Conservation (phyloP, 2,888 invertebrate species). For the Diogma glabrata region DNA sequence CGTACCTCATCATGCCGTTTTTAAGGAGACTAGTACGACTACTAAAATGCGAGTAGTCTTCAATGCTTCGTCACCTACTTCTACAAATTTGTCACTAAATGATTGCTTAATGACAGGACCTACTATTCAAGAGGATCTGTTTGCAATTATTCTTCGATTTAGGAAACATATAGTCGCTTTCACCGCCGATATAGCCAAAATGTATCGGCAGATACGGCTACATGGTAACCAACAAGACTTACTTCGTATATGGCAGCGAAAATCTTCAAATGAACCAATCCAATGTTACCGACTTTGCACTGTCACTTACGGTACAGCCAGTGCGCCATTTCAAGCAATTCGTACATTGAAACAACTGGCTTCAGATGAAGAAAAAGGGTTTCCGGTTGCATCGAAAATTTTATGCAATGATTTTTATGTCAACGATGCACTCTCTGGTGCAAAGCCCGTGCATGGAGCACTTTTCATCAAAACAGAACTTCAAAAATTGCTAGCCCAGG, state of each 20-base stretch:
- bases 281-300: too few relatives aligned
- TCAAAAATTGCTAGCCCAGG: neutral
- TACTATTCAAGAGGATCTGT: too few relatives aligned
- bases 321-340: neutral
- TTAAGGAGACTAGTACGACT: neutral
- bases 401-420: too few relatives aligned
- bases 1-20: neutral
- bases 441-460: too few relatives aligned
- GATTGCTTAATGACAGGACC: neutral
- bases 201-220: neutral
- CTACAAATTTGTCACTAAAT: neutral
- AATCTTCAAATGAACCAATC: too few relatives aligned
- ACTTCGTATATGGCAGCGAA: neutral
- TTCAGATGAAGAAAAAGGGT: too few relatives aligned
- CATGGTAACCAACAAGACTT: neutral
- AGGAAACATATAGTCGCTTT: too few relatives aligned
- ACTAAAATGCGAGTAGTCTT: neutral
- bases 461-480: neutral
- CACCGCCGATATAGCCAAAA: too few relatives aligned
- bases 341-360: too few relatives aligned
- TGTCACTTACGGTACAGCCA: neutral
- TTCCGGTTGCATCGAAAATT: too few relatives aligned
- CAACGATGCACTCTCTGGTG: too few relatives aligned
- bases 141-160: too few relatives aligned
- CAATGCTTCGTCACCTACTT: neutral